Evolutionary conservation across 1,140 invertebrate species (phyloP), one percentile per base, ranked within the genome.

Genomic region (Drosophila prosaltans): DNA sequence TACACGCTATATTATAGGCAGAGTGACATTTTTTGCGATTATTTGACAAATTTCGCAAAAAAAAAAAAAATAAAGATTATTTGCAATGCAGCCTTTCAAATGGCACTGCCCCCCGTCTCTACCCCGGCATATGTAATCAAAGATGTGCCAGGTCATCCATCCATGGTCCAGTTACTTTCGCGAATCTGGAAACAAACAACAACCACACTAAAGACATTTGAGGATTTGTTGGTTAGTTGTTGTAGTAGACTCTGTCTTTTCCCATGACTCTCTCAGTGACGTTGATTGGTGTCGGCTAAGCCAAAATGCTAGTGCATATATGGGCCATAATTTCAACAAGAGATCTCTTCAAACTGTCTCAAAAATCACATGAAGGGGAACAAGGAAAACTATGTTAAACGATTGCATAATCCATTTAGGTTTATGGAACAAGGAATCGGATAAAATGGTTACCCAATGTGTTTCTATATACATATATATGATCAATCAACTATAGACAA

Each of bases 91-190:
- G 36, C 57, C 30, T 57, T 57, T 57, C 24, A n/a, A 51, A 51
- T 51, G 45, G 45, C 2, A 7, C 2, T 6, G 4, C 9, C 45
- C n/a, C 21, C 6, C 45, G 21, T 11, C 39, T 40, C 39, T 11
- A 40, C 10, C 1, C n/a, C 3, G 9, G 21, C 21, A 75, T 75
- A 51, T 32, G 65, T 69, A 76, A 76, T 64, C 66, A 76, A 76
- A 76, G 74, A 77, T 77, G 74, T 77, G 74, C 74, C 74, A 77
- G 73, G 73, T 77, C 66, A 77, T 77, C 74, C 66, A 77, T 77
- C 74, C 74, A 65, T 77, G 66, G 74, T 77, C 74, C 73, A 55
- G 54, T 48, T 45, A 48, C 65, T 68, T 51, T 41, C 74, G 21
- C 24, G 43, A 43, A 2, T 51, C 30, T 21, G 66, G 71, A 54